These are phyloP conservation scores for Atethmia centrago DNA, from an alignment of 2,888 invertebrate genomes.

Conservation along the genomic window DNA sequence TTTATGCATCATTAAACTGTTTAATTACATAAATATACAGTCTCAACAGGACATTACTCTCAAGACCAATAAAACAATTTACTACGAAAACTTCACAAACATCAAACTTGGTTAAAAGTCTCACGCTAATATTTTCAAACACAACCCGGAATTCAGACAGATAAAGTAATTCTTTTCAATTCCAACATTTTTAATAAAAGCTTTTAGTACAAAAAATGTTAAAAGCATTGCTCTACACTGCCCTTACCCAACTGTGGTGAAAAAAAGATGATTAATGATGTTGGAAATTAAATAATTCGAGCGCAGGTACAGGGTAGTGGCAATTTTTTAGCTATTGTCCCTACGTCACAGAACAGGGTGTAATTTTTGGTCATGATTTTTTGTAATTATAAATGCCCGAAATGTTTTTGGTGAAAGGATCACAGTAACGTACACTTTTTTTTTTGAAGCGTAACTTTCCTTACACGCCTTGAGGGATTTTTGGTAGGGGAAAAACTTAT, in stretches of 20 bases:
- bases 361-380: slow-evolving; percentile 36
- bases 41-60: not conserved
- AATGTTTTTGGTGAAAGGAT: not conserved
- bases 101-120: not conserved
- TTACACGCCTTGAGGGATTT: no score
- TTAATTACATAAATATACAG: no score
- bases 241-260: slow-evolving; percentile 77
- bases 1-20: not conserved
- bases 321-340: slow-evolving; percentile 80
- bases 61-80: slow-evolving; percentile 4
- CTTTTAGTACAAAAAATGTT: slow-evolving; percentile 75
- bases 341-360: slow-evolving; percentile 31
- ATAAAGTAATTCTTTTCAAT: slow-evolving; percentile 40
- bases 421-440: not conserved
- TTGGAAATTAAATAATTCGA: slow-evolving; percentile 85
- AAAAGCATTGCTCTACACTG: slow-evolving; percentile 82
- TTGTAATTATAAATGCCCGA: slow-evolving; percentile 19
- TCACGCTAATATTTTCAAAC: slow-evolving; percentile 34
- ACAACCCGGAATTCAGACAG: slow-evolving; percentile 31
- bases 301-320: slow-evolving; percentile 78
- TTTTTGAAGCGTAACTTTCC: no score
- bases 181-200: slow-evolving; percentile 59
- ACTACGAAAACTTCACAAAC: not conserved
- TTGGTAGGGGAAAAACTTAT: no score
- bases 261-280: slow-evolving; percentile 90